Conservation (phyloP, 2,113 vertebrate species). For the Triplophysa dalaica region DNA sequence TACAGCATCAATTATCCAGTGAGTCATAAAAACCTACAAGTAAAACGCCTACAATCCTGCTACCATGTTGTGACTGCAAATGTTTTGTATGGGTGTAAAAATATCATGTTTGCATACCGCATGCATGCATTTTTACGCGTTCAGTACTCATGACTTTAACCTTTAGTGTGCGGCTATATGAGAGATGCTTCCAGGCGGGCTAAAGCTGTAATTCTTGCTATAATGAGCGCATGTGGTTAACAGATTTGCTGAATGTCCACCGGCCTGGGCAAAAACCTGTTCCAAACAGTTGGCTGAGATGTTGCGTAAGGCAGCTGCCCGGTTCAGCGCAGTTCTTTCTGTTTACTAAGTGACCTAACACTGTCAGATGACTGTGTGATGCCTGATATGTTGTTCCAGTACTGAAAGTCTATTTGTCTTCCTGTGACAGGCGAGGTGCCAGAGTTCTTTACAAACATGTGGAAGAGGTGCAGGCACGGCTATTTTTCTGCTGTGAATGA, state of each 20-base stretch:
- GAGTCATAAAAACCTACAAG: slow-evolving; percentile 22
- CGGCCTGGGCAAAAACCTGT: slow-evolving; percentile 49
- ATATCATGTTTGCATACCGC: background rate
- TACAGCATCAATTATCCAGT: slow-evolving; percentile 7
- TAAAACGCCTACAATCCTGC: background rate
- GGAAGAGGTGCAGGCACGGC: slow-evolving; percentile 4
- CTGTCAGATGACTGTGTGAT: slow-evolving; percentile 40
- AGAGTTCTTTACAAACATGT: slow-evolving; percentile 37
- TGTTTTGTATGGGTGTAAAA: background rate
- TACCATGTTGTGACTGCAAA: background rate
- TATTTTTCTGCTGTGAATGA: slow-evolving; percentile 10
- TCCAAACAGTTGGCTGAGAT: slow-evolving; percentile 48
- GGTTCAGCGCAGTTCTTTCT: slow-evolving; percentile 14
- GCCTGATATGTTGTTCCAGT: slow-evolving; percentile 39
- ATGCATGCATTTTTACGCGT: background rate
- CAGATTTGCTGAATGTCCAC: slow-evolving; percentile 39
- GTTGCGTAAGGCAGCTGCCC: slow-evolving; percentile 40
- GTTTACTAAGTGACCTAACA: slow-evolving; percentile 44
- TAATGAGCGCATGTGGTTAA: slow-evolving; percentile 47
- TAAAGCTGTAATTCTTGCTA: slow-evolving; percentile 23
- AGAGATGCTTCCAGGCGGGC: slow-evolving; percentile 13
- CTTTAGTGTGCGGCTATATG: background rate
- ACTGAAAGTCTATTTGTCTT: slow-evolving; percentile 49
- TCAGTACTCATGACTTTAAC: slow-evolving; percentile 20
- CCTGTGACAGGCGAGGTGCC: slow-evolving; percentile 35